Evolutionary conservation across 2,113 vertebrate species (phyloP), one percentile per base, ranked within the genome.

Genomic region (Epinephelus moara): DNA sequence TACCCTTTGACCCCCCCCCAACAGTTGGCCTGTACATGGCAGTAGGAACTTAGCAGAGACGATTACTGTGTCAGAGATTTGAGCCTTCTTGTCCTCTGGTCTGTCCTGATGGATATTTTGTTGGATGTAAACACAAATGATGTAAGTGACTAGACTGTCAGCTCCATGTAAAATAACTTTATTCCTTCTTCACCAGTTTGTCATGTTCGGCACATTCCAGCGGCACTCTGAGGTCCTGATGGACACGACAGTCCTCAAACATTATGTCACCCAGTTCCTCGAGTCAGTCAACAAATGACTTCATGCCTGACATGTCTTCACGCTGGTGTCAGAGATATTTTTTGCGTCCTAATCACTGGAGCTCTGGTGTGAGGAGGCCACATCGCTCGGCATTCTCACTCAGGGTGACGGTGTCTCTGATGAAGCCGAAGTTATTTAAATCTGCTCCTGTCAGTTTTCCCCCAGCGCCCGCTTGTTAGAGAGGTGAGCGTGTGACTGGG

Each of bases 361-460:
- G 55, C 66, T 67, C 63, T 10, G 81, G 61, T 33, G 72, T 42
- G 50, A 81, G 61, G 81, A 80, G 80, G 81, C 82, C 60, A 19
- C 76, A 56, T 73, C 23, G 59, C 78, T 70, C 52, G 10, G 71
- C 45, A 3, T 82, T 83, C 81, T 68, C 88, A 85, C 88, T 73
- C 57, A 11, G 60, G 19, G 45, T 6, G 61, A 84, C 70, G 75
- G 87, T 76, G 72, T 66, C 70, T 85, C 50, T 87, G 84, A 85
- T 71, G 85, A 77, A 47, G 78, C 50, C 23, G 14, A 6, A 82
- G 82, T 66, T 84, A 85, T 91, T 91, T 87, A n/a, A 66, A 64
- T 71, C 78, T 66, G 25, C 18, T 3, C 7, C 49, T 45, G 47
- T 70, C 57, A 59, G 18, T 60, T 70, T 61, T 47, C 62, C 63